Conservation (phyloP, 2,888 invertebrate species). For the Tetanocera ferruginea region DNA sequence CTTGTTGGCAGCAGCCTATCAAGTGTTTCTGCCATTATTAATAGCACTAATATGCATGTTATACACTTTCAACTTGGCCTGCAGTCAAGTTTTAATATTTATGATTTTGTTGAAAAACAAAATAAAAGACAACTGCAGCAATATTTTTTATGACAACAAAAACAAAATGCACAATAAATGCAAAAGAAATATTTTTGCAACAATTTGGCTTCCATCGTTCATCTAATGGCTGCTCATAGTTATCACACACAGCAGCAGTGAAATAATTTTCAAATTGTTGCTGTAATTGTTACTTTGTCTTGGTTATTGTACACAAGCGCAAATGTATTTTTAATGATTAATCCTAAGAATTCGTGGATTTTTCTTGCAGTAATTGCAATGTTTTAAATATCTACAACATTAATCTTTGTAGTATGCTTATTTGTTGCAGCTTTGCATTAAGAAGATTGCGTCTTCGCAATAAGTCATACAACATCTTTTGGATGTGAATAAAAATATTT, state of each 20-base stretch:
- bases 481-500: too few relatives aligned
- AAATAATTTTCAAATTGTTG: background rate
- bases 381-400: too few relatives aligned
- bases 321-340: conserved; percentile 26
- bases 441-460: too few relatives aligned
- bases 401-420: too few relatives aligned
- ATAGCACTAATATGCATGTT: conserved; percentile 20
- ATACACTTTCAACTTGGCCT: background rate
- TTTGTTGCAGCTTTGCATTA: too few relatives aligned
- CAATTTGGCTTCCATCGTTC: background rate
- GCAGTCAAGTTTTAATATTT: conserved; percentile 21
- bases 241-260: background rate
- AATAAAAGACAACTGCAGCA: background rate
- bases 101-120: background rate
- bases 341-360: background rate
- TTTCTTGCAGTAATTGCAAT: too few relatives aligned
- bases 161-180: background rate
- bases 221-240: conserved; percentile 20
- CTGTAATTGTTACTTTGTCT: background rate
- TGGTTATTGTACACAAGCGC: background rate
- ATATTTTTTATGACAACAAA: background rate
- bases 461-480: too few relatives aligned
- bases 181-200: conserved; percentile 5
- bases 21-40: conserved; percentile 9
- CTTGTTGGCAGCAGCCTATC: background rate